phyloP scores from a whole-genome alignment of 2,113 vertebrate genomes.

The Malurus cyaneus region DNA sequence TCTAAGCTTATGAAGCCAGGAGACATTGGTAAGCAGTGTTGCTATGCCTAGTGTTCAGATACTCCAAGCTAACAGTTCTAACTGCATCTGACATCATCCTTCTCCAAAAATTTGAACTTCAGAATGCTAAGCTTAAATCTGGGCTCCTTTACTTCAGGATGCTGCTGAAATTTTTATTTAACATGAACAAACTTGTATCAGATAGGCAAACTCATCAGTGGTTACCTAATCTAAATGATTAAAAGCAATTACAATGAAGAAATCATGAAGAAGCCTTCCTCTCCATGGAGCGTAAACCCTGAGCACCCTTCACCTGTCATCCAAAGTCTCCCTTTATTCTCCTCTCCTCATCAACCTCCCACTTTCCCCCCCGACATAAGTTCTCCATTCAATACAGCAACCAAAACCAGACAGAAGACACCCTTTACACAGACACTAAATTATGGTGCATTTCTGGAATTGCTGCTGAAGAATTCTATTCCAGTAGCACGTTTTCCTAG shows the following conservation, averaged over 20 bases:
- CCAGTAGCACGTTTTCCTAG: not conserved
- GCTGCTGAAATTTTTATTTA: not conserved
- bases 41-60: not conserved
- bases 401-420: not conserved
- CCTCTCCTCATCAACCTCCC: not conserved
- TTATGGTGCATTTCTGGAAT: not conserved
- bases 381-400: not conserved
- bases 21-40: not conserved
- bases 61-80: not conserved
- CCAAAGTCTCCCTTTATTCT: not conserved
- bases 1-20: not conserved
- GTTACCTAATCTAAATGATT: not conserved
- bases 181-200: not conserved
- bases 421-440: not conserved
- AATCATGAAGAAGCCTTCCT: not conserved
- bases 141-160: not conserved
- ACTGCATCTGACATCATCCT: not conserved
- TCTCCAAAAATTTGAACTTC: not conserved
- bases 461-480: not conserved
- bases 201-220: not conserved
- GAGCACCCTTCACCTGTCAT: not conserved
- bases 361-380: not conserved
- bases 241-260: not conserved
- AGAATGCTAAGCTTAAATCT: not conserved
- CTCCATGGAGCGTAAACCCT: not conserved